phyloP scores from a whole-genome alignment of 2,888 invertebrate species.

The Psylliodes chrysocephalus region DNA sequence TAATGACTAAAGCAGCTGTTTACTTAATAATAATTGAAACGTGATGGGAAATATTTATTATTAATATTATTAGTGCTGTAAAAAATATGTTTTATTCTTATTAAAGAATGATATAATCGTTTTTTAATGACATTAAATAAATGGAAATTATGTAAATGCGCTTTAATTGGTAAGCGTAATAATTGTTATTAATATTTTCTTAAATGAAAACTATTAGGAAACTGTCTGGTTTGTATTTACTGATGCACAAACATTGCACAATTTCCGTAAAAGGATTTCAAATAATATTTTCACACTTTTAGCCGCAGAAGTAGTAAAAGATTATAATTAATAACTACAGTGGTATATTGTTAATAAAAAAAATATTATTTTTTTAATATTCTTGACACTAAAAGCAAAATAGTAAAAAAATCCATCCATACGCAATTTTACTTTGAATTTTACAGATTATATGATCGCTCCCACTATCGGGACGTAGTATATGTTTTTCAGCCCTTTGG shows the following conservation, averaged over 20 bases:
- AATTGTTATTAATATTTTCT: neutral
- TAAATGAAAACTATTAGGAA: constrained; percentile 2
- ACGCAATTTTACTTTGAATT: too few relatives aligned
- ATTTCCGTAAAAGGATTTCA: neutral
- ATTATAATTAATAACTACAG: too few relatives aligned
- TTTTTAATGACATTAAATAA: neutral
- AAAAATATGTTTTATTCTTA: neutral
- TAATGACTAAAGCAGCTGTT: too few relatives aligned
- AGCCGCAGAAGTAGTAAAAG: too few relatives aligned
- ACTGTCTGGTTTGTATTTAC: neutral
- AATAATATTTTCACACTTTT: too few relatives aligned
- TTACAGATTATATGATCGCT: too few relatives aligned
- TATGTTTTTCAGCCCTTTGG: too few relatives aligned
- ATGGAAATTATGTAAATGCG: neutral
- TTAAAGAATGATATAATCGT: neutral
- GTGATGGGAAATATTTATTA: neutral
- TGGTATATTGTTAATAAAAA: too few relatives aligned
- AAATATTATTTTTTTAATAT: too few relatives aligned
- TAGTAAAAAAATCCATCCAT: too few relatives aligned
- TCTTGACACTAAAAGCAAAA: too few relatives aligned
- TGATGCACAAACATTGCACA: neutral
- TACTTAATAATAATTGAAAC: neutral
- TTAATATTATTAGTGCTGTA: neutral
- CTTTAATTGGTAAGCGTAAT: neutral
- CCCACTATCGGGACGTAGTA: too few relatives aligned